These are phyloP conservation scores for Scleropages formosus DNA, from an alignment of 2,797 vertebrate genomes.

Conservation along the genomic window DNA sequence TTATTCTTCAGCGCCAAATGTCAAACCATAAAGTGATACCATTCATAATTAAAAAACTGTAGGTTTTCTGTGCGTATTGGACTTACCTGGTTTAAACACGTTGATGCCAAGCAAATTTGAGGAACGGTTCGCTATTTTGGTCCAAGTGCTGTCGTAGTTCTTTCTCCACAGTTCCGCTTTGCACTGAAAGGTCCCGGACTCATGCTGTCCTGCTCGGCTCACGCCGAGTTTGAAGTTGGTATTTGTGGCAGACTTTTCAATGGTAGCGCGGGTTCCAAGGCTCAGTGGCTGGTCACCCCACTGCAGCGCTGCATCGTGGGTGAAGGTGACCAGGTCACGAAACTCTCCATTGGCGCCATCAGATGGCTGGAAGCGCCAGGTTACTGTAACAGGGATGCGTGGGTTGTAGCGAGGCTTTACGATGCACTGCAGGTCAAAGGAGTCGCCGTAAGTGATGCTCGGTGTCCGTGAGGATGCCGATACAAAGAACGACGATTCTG, in stretches of 20 bases:
- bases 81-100: constrained; percentile 86
- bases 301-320: constrained; percentile 84
- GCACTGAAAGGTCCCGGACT: constrained; percentile 94
- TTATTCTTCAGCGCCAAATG: too few species aligned
- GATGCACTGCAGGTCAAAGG: constrained; percentile 93
- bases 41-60: constrained; percentile 14
- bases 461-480: constrained; percentile 93
- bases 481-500: constrained; percentile 89
- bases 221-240: constrained; percentile 91
- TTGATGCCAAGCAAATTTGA: constrained; percentile 95
- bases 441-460: constrained; percentile 85
- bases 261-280: constrained; percentile 85
- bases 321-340: constrained; percentile 91
- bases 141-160: constrained; percentile 89
- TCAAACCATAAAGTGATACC: too few species aligned
- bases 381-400: constrained; percentile 84
- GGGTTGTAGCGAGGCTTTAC: constrained; percentile 90
- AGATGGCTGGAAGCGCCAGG: constrained; percentile 87
- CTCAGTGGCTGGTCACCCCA: constrained; percentile 82
- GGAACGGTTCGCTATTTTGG: constrained; percentile 80
- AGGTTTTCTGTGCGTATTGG: not conserved
- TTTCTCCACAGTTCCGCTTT: constrained; percentile 85
- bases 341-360: constrained; percentile 59
- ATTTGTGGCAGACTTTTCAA: constrained; percentile 87
- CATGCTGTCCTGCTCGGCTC: constrained; percentile 83